Evolutionary conservation across 2,888 invertebrate species (phyloP).

Genomic region (Nephrotoma guestfalica): DNA sequence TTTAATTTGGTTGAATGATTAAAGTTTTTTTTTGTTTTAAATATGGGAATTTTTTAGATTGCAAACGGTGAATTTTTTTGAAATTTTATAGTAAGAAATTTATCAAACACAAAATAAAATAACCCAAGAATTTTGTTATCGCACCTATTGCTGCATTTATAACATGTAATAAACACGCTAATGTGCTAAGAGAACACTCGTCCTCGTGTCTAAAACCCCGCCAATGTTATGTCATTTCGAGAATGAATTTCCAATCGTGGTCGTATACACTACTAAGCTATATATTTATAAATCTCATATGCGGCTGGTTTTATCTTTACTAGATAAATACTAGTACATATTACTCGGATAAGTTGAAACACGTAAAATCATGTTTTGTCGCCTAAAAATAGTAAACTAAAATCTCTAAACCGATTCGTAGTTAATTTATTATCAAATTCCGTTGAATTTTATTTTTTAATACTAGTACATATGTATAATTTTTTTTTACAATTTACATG

Average conservation of each 20-base stretch:
- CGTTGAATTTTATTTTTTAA: background rate
- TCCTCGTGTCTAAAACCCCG: background rate
- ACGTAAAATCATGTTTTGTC: background rate
- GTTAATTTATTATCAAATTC: background rate
- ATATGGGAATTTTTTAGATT: background rate
- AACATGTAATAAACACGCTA: background rate
- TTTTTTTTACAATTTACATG: background rate
- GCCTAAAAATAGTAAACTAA: background rate
- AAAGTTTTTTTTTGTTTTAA: background rate
- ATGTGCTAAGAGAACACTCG: background rate
- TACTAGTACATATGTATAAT: background rate
- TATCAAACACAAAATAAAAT: background rate
- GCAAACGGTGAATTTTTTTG: background rate
- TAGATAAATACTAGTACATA: background rate
- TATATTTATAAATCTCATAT: background rate
- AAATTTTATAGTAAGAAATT: background rate
- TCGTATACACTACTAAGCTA: background rate
- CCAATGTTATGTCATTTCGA: background rate
- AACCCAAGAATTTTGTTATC: background rate
- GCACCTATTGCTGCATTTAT: background rate
- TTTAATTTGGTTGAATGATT: background rate
- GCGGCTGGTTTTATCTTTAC: background rate
- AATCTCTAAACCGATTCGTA: background rate
- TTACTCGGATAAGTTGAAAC: background rate
- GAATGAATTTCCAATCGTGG: background rate